phyloP scores from a whole-genome alignment of 2,797 vertebrate species.

The Mallotus villosus region DNA sequence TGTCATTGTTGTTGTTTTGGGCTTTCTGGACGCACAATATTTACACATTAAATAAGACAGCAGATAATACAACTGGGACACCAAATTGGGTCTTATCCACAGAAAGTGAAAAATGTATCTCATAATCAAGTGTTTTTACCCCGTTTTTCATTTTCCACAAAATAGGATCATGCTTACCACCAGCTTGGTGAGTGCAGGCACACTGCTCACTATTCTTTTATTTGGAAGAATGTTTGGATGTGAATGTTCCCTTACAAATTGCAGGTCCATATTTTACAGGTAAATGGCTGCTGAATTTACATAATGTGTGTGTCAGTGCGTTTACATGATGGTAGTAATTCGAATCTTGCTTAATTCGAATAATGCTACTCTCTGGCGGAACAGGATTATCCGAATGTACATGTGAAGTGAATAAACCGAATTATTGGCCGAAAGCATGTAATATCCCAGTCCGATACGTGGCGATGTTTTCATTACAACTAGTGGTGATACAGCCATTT shows the following conservation, averaged over 20 bases:
- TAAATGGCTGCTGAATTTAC: background rate
- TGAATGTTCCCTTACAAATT: background rate
- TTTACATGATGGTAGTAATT: too few species aligned
- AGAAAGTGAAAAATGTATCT: constrained; percentile 11
- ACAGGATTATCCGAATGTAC: too few species aligned
- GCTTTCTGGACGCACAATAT: background rate
- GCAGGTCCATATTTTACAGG: background rate
- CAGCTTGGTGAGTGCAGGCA: background rate
- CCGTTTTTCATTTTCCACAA: background rate
- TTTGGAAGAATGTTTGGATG: background rate
- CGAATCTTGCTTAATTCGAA: too few species aligned
- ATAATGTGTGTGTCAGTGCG: background rate
- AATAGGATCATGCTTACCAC: background rate
- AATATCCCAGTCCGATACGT: too few species aligned
- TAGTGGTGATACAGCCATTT: too few species aligned
- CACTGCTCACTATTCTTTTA: background rate
- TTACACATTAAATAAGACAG: constrained; percentile 13
- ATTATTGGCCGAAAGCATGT: too few species aligned
- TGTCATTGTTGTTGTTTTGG: constrained; percentile 1
- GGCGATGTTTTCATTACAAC: too few species aligned
- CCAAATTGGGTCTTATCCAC: constrained; percentile 10
- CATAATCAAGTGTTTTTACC: background rate
- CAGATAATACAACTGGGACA: constrained; percentile 6
- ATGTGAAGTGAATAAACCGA: too few species aligned
- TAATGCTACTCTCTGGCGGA: too few species aligned